These are phyloP conservation scores for Chelonia mydas DNA, from an alignment of 2,797 vertebrate genomes.

Conservation along the genomic window DNA sequence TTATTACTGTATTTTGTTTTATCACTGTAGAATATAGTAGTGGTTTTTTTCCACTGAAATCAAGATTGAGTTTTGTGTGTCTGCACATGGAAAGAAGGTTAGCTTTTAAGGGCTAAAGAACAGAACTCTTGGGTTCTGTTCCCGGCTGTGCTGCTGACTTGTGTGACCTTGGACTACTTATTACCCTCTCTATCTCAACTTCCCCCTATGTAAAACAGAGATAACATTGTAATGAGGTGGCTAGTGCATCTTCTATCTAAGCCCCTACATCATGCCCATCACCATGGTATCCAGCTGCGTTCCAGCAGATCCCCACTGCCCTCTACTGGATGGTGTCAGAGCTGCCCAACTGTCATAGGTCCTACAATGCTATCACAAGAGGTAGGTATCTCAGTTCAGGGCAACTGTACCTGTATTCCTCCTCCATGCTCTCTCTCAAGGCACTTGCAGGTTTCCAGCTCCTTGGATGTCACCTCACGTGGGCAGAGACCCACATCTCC, in stretches of 20 bases:
- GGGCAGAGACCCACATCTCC: too few species aligned
- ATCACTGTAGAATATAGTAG: not conserved
- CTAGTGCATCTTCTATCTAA: not conserved
- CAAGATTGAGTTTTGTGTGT: not conserved
- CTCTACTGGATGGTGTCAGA: rapidly evolving
- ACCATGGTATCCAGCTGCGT: not conserved
- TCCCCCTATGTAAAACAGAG: not conserved
- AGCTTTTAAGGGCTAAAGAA: not conserved
- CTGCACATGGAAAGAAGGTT: not conserved
- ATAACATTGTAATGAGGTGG: rapidly evolving
- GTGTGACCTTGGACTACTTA: rapidly evolving
- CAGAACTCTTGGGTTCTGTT: not conserved
- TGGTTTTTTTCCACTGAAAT: not conserved
- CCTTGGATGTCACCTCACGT: too few species aligned
- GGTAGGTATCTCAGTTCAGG: too few species aligned
- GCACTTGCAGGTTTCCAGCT: too few species aligned
- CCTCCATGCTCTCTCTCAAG: too few species aligned
- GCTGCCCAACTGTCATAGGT: rapidly evolving
- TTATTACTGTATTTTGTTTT: not conserved
- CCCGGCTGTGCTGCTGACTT: not conserved
- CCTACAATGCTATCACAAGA: not conserved
- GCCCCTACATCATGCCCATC: rapidly evolving
- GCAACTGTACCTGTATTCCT: too few species aligned
- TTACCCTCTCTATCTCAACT: not conserved
- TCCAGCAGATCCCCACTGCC: not conserved